Percentiles rank a stretch among this genome's conserved stretches.
Conservation (phyloP, 2,113 vertebrate genomes). For the Dicrurus megarhynchus region DNA sequence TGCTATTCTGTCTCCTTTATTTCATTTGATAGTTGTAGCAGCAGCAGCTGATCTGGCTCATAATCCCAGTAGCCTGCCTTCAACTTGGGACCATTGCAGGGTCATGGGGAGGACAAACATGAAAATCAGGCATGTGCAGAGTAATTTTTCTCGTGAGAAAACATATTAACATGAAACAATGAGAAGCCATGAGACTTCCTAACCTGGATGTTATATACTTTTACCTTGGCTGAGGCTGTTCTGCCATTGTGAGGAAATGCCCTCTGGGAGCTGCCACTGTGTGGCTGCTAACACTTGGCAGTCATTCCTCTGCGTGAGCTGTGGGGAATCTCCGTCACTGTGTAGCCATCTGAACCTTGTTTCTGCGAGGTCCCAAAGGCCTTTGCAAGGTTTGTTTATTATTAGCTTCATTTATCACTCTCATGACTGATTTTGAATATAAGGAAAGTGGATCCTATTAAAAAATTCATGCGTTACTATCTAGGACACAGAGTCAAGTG, state of each 20-base stretch:
- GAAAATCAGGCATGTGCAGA: neutral
- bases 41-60: neutral
- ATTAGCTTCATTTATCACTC: conserved; percentile 40
- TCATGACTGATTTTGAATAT: conserved; percentile 37
- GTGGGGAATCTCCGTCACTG: conserved; percentile 2
- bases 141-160: neutral
- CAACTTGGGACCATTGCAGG: neutral
- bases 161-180: neutral
- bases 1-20: neutral
- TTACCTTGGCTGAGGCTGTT: neutral
- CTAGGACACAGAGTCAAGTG: neutral
- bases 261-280: neutral
- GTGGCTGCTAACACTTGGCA: conserved; percentile 15
- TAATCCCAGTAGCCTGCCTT: neutral
- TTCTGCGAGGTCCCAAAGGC: conserved; percentile 14
- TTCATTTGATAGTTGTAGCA: neutral
- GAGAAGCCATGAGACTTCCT: neutral
- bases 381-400: conserved; percentile 41
- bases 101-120: neutral
- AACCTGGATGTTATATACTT: neutral
- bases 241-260: neutral
- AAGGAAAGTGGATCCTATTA: neutral
- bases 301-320: neutral
- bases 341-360: conserved; percentile 38
- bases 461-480: neutral